Evolutionary conservation across 2,113 vertebrate species (phyloP), one percentile per base, ranked within the genome.

Genomic region (Hypocryptadius cinnamomeus): DNA sequence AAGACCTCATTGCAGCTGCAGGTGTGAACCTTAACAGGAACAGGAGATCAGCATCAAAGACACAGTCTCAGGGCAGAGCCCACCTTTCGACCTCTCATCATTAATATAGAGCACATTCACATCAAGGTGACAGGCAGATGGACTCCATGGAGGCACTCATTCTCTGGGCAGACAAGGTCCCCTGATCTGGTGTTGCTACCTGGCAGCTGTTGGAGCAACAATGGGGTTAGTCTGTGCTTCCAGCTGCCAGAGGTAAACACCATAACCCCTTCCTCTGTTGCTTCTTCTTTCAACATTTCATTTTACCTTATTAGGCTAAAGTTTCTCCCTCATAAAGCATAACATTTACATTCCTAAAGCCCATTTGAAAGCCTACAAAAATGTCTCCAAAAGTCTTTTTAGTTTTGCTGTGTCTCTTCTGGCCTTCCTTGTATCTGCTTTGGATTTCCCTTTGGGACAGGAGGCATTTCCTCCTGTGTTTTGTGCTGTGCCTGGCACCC

Each of bases 251-350:
- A 88, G 64, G 54, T 85, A 88, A 90, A 96, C 82, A 82, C 42
- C 21, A 6, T 51, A 78, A 54, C 76, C 35, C n/a, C 40, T 70
- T 90, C 40, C 37, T 79, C 76, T 87, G n/a, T 48, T 64, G 53
- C 66, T 65, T 57, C 76, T 82, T 91, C 56, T 69, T 86, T 77
- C 11, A 2, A 31, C 60, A 13, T 92, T 88, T 93, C 13, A 2
- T 93, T 94, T 94, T 95, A 85, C 95, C 93, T 96, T 96, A 96
- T 96, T 96, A 96, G 96, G 95, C 68, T 90, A 90, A 88, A 88
- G 85, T 86, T 93, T 95, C 92, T 96, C 69, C 27, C 60, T 93
- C 51, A 50, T 39, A 63, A 94, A 95, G 69, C 90, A 92, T 96
- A 96, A 96, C 95, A 64, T 96, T 96, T 96, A 95, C 92, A 95